Conservation (phyloP, 2,888 invertebrate genomes). For the Xestia ashworthii region DNA sequence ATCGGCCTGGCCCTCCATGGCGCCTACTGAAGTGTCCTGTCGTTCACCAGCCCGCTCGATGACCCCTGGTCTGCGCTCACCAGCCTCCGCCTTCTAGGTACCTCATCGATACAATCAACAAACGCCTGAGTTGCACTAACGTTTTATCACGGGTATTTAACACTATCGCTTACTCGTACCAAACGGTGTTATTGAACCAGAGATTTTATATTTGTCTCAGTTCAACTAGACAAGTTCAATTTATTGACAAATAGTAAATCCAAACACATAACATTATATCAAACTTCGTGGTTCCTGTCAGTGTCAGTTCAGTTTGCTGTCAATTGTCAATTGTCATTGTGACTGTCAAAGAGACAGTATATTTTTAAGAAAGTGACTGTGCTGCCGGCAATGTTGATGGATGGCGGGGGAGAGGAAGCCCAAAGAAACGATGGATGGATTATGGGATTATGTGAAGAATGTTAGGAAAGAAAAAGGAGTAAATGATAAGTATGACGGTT, state of each 20-base stretch:
- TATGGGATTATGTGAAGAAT: too few relatives aligned
- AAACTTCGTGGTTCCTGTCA: constrained; percentile 6
- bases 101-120: constrained; percentile 30
- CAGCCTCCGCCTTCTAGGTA: constrained; percentile 8
- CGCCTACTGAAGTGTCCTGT: neutral
- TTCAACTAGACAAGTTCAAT: neutral
- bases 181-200: neutral
- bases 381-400: too few relatives aligned
- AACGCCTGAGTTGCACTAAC: constrained; percentile 4
- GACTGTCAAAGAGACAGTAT: too few relatives aligned
- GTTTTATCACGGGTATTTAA: constrained; percentile 4
- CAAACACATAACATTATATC: constrained; percentile 14
- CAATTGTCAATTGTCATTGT: too few relatives aligned
- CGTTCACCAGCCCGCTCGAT: neutral
- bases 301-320: neutral
- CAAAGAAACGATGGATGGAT: too few relatives aligned
- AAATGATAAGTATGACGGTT: too few relatives aligned
- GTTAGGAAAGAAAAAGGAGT: too few relatives aligned
- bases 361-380: too few relatives aligned
- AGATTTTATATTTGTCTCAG: neutral
- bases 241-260: constrained; percentile 24
- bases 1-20: constrained; percentile 73
- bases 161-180: constrained; percentile 16
- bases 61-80: constrained; percentile 6
- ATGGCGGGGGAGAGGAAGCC: too few relatives aligned